These are phyloP conservation scores for Atherix ibis DNA, from an alignment of 2,888 invertebrate genomes.

Conservation along the genomic window DNA sequence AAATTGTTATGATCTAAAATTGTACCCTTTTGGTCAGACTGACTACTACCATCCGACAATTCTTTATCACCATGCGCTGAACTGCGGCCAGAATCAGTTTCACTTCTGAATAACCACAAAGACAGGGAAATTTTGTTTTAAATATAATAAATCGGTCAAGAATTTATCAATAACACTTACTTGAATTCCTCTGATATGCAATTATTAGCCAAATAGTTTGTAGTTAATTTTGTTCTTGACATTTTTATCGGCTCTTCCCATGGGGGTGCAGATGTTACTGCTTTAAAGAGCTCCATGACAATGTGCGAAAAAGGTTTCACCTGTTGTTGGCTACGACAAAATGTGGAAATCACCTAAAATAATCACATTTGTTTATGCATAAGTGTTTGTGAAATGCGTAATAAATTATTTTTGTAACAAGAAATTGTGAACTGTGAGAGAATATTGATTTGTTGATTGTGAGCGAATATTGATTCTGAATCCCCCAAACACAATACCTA, in stretches of 20 bases:
- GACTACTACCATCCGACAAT: constrained; percentile 2
- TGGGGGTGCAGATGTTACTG: constrained; percentile 23
- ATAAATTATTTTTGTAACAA: too few species aligned
- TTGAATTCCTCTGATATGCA: constrained; percentile 2
- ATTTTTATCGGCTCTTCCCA: constrained; percentile 5
- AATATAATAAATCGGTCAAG: background rate
- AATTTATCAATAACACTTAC: constrained; percentile 2
- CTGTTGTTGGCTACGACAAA: constrained; percentile 38
- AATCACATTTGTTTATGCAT: too few species aligned
- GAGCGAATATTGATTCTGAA: too few species aligned
- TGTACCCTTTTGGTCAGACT: constrained; percentile 4
- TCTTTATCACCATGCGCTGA: constrained; percentile 12
- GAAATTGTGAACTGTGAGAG: too few species aligned
- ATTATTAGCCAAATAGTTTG: too few species aligned
- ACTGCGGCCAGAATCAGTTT: constrained; percentile 15
- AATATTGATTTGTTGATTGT: too few species aligned
- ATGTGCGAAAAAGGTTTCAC: constrained; percentile 44
- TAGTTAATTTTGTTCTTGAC: constrained; percentile 2
- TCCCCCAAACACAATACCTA: too few species aligned
- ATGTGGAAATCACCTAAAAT: constrained; percentile 41
- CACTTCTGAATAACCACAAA: constrained; percentile 8
- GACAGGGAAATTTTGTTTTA: background rate
- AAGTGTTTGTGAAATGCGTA: too few species aligned
- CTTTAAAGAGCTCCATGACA: constrained; percentile 42
- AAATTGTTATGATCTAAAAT: constrained; percentile 4